Percentiles rank a stretch among this genome's conserved stretches.
Evolutionary conservation across 2,113 vertebrate genomes (phyloP).

Genomic region (Cricetomys ansorgei): DNA sequence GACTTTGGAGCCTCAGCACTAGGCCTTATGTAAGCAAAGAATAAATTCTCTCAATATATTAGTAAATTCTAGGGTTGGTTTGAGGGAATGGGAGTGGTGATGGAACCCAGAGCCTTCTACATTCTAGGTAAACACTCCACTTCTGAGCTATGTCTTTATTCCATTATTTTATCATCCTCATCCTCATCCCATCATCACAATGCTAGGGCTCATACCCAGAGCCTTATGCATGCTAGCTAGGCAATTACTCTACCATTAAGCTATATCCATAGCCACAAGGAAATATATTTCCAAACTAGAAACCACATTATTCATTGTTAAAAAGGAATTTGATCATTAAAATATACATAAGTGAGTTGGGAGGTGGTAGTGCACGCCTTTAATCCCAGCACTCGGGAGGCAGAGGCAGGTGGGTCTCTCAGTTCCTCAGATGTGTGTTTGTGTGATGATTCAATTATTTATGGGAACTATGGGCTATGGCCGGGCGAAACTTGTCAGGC

Average conservation of each 20-base stretch:
- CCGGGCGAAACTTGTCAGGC: too few species aligned
- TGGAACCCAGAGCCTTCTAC: neutral
- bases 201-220: neutral
- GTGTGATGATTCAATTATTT: slow-evolving; percentile 14
- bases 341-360: neutral
- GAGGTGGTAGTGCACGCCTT: too few species aligned
- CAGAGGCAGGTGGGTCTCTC: too few species aligned
- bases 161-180: neutral
- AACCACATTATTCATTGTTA: slow-evolving; percentile 5
- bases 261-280: neutral
- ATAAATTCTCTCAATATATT: neutral
- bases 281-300: slow-evolving; percentile 50
- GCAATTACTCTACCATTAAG: neutral
- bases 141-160: neutral
- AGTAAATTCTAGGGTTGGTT: slow-evolving; percentile 31
- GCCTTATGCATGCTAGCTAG: neutral
- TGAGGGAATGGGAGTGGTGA: neutral
- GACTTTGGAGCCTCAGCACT: neutral
- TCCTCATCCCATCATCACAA: neutral
- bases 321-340: slow-evolving; percentile 49
- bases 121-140: neutral
- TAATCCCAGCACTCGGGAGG: too few species aligned
- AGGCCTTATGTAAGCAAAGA: slow-evolving; percentile 19
- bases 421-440: too few species aligned
- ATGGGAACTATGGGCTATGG: too few species aligned